Evolutionary conservation across 2,797 vertebrate species (phyloP), one percentile per base, ranked within the genome.

Genomic region (Cyprinella venusta): DNA sequence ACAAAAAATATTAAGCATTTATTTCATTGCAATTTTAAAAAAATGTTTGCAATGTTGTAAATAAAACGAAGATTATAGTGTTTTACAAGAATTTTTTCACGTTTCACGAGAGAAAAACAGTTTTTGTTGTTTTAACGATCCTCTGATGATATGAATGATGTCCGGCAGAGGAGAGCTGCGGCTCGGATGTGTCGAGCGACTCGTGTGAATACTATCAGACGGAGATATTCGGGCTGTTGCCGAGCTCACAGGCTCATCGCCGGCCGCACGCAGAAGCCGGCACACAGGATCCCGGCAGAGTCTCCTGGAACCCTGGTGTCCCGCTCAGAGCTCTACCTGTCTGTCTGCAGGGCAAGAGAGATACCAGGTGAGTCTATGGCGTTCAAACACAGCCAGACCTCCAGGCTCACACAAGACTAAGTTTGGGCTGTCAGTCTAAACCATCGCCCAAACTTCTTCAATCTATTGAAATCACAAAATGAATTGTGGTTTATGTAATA

Each of bases 311-410:
- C 4, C 81, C 84, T 0, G 76, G 54, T 4, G 85, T 86, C 85
- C 91, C 92, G 0, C 90, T 94, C 84, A 91, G 80, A 83, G 88
- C 88, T 76, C 76, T 94, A 74, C 67, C 90, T 18, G 33, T 91
- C 59, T 91, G 88, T 63, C 89, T 95, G 82, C 89, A 92, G 82
- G 91, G 82, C n/a, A 95, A 94, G 90, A 93, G 91, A 82, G 81
- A 38, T 1, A 30, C 86, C 88, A 91, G 92, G 94, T 95, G 76
- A 63, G 21, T 45, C 42, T 12, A 42, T 12, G 4, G 42, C 10
- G 2, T 40, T 1, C 42, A 42, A 12, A 45, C 42, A 12, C 42
- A 42, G 42, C 9, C 40, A 3, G 40, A 42, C 40, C 0, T 45
- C 42, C 3, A 45, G 45, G 13, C 12, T 45, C 4, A 45, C 4